A percentile compares a stretch with the other conserved stretches of the same genome.
phyloP scores from a whole-genome alignment of 2,113 vertebrate species.

The Dasyprocta punctata region DNA sequence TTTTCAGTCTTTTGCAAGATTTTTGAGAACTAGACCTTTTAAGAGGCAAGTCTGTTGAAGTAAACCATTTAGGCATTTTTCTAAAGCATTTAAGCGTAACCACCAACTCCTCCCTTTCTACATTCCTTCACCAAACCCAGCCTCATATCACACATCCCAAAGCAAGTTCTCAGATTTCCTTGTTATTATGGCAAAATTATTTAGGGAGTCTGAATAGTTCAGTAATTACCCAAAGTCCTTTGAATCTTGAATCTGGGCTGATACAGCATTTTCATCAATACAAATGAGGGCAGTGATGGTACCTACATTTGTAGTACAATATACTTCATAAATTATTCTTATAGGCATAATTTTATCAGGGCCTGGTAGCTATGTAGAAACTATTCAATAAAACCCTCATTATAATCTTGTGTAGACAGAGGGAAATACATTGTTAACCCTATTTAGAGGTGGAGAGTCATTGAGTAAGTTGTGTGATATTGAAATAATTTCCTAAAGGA shows the following conservation, averaged over 20 bases:
- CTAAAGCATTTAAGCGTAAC: conserved; percentile 45
- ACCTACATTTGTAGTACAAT: background rate
- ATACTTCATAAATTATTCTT: conserved; percentile 6
- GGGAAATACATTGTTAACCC: background rate
- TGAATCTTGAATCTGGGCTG: background rate
- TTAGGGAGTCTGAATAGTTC: background rate
- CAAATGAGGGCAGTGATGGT: background rate
- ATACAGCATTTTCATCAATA: background rate
- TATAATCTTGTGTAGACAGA: background rate
- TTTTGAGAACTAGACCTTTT: conserved; percentile 46
- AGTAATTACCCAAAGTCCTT: conserved; percentile 4
- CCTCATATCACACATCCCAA: conserved; percentile 41
- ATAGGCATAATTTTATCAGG: background rate
- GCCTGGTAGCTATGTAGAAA: background rate
- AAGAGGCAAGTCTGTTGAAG: background rate
- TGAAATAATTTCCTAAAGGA: conserved; percentile 25
- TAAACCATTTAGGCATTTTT: conserved; percentile 45
- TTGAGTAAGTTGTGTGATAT: background rate
- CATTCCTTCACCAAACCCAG: conserved; percentile 34
- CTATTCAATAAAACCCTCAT: background rate
- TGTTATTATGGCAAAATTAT: background rate
- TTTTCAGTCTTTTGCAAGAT: conserved; percentile 45
- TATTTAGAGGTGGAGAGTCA: conserved; percentile 4
- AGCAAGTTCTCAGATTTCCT: conserved; percentile 48
- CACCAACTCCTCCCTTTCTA: background rate